Conservation (phyloP, 1,140 invertebrate genomes). For the Cryptotermes secundus region DNA sequence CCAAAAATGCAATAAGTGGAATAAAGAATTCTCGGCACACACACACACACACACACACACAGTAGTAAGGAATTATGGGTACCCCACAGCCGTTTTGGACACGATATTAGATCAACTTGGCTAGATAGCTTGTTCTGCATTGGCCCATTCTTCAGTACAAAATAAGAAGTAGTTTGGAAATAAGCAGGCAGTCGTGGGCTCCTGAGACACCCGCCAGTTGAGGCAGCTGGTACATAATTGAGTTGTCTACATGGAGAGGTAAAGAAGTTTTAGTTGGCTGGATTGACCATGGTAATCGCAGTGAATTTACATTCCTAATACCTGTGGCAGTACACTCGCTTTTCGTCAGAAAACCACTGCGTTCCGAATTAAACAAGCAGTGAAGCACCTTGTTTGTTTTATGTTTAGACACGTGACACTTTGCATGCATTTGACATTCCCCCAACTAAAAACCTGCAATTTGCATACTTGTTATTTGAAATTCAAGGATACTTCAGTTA, state of each 20-base stretch:
- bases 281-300: slow-evolving; percentile 15
- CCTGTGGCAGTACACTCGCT: background rate
- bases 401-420: too few species aligned
- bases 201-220: background rate
- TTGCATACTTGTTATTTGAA: too few species aligned
- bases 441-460: too few species aligned
- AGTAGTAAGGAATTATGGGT: too few species aligned
- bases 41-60: too few species aligned
- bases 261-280: slow-evolving; percentile 16
- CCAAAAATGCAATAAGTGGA: too few species aligned
- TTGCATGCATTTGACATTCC: too few species aligned
- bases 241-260: background rate
- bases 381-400: background rate
- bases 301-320: slow-evolving; percentile 4
- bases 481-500: too few species aligned
- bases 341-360: background rate
- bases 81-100: too few species aligned
- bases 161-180: background rate
- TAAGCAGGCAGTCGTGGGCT: background rate
- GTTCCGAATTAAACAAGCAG: background rate
- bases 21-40: too few species aligned
- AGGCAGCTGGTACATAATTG: background rate
- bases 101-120: too few species aligned
- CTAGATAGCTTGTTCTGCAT: background rate
- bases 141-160: background rate